A percentile compares a stretch with the other conserved stretches of the same genome.
Evolutionary conservation across 1,140 invertebrate species (phyloP).

Genomic region (Penaeus vannamei): DNA sequence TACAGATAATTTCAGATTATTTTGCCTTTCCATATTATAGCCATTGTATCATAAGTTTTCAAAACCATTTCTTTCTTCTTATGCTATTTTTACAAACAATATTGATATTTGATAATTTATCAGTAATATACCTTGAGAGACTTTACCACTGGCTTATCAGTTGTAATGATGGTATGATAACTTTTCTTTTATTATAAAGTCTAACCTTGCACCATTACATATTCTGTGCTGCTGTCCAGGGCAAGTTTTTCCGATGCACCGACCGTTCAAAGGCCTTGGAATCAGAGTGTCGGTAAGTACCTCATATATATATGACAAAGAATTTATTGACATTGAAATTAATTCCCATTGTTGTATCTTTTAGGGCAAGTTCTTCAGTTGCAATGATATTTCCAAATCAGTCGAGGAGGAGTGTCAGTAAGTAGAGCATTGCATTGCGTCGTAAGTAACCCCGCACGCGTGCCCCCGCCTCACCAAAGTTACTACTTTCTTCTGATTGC

Average conservation of each 20-base stretch:
- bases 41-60: too few relatives aligned
- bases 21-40: too few relatives aligned
- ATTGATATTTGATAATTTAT: neutral
- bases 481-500: too few relatives aligned
- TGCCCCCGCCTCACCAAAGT: neutral
- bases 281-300: conserved; percentile 62
- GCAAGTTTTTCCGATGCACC: conserved; percentile 73
- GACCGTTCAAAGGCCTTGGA: conserved; percentile 73
- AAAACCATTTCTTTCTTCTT: neutral
- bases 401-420: conserved; percentile 68
- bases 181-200: conserved; percentile 58
- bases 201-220: conserved; percentile 1
- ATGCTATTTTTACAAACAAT: neutral
- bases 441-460: neutral
- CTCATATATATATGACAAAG: conserved; percentile 20
- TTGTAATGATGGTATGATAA: too few relatives aligned
- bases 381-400: conserved; percentile 74
- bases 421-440: conserved; percentile 44
- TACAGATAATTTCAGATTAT: too few relatives aligned
- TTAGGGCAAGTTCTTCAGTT: conserved; percentile 80
- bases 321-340: neutral
- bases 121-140: neutral
- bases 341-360: conserved; percentile 77
- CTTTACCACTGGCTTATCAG: too few relatives aligned
- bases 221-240: conserved; percentile 63